These are phyloP conservation scores for Teleopsis dalmanni DNA, from an alignment of 1,140 invertebrate species.

Conservation along the genomic window DNA sequence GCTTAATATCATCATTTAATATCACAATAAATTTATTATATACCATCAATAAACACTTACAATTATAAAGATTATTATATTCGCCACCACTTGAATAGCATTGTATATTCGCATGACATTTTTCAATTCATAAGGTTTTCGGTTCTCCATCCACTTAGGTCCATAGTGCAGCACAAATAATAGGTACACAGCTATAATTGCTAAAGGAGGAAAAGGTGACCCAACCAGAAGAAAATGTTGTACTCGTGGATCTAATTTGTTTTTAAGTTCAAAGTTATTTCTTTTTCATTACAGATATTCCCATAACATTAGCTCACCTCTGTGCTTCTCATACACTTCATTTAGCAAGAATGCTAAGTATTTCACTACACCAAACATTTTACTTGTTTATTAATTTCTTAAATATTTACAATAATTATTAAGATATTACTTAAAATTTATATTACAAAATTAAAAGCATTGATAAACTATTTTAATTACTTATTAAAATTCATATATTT, in stretches of 20 bases:
- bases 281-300: background rate
- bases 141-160: constrained; percentile 65
- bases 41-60: constrained; percentile 49
- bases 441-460: too few relatives aligned
- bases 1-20: background rate
- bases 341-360: constrained; percentile 18
- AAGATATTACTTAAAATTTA: too few relatives aligned
- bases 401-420: too few relatives aligned
- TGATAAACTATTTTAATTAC: too few relatives aligned
- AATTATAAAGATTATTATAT: constrained; percentile 56
- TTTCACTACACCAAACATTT: constrained; percentile 8
- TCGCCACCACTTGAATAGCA: constrained; percentile 61
- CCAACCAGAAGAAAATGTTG: constrained; percentile 39
- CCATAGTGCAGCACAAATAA: constrained; percentile 52
- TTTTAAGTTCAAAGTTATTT: too few relatives aligned
- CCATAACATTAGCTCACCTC: too few relatives aligned
- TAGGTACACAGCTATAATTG: constrained; percentile 57
- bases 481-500: too few relatives aligned
- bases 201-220: constrained; percentile 48
- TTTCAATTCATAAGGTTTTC: constrained; percentile 62
- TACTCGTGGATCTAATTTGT: constrained; percentile 33
- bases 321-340: constrained; percentile 24
- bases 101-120: constrained; percentile 68
- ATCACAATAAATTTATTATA: too few relatives aligned
- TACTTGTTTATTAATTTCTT: too few relatives aligned